Conservation (phyloP, 2,797 vertebrate genomes). For the Carcharodon carcharias region DNA sequence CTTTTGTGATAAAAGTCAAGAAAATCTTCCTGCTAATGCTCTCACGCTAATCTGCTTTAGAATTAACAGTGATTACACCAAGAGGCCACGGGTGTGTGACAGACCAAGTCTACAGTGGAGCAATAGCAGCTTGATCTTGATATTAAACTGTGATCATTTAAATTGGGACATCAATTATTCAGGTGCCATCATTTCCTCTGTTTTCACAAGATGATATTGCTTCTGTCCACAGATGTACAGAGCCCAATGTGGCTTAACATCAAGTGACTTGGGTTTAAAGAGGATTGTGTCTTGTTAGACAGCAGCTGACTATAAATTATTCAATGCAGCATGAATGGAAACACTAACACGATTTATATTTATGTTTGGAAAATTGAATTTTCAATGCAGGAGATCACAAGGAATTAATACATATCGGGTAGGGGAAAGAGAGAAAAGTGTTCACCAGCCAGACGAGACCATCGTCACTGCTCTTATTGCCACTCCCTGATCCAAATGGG, state of each 20-base stretch:
- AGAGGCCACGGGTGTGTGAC: no score
- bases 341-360: neutral
- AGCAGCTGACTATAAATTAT: constrained; percentile 27
- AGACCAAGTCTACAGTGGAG: neutral
- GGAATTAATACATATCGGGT: neutral
- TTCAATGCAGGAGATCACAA: constrained; percentile 2
- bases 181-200: neutral
- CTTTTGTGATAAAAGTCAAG: neutral
- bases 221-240: neutral
- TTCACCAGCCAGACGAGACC: neutral
- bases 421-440: neutral
- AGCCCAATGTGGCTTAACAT: constrained; percentile 14
- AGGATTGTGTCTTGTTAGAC: constrained; percentile 26
- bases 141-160: constrained; percentile 29
- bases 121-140: neutral
- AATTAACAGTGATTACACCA: neutral
- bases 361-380: neutral
- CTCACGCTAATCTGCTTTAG: neutral
- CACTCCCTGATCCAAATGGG: neutral
- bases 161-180: constrained; percentile 28
- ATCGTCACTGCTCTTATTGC: neutral
- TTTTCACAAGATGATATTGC: constrained; percentile 34
- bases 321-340: neutral
- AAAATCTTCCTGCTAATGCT: neutral
- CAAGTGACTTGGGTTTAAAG: constrained; percentile 30